Evolutionary conservation across 23 tunicate genomes (phyloP).

Genomic region (Corella eumyota): DNA sequence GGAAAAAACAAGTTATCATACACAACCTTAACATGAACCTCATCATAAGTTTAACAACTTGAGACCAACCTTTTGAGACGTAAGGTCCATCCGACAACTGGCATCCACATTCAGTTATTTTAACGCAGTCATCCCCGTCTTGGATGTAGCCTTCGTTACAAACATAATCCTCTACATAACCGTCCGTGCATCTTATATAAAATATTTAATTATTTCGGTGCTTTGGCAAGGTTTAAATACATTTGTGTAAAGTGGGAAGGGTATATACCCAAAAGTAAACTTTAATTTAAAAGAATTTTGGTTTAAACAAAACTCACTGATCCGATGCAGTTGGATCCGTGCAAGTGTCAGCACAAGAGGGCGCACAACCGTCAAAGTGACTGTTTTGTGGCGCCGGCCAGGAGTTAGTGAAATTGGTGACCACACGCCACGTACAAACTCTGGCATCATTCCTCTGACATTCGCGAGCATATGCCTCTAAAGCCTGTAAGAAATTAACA

Average conservation of each 20-base stretch:
- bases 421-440: slow-evolving; percentile 37
- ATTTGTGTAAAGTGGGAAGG: too few species aligned
- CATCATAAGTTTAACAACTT: too few species aligned
- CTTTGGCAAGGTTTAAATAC: too few species aligned
- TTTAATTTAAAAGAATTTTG: too few species aligned
- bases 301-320: too few species aligned
- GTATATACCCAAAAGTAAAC: too few species aligned
- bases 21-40: too few species aligned
- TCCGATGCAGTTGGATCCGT: slow-evolving; percentile 28
- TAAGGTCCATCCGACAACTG: slow-evolving; percentile 14
- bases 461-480: slow-evolving; percentile 29
- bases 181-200: too few species aligned
- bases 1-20: neutral
- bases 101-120: slow-evolving; percentile 43
- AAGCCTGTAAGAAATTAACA: slow-evolving; percentile 16
- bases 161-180: slow-evolving; percentile 34
- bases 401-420: slow-evolving; percentile 12
- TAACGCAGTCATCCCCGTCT: slow-evolving; percentile 45
- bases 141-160: slow-evolving; percentile 28
- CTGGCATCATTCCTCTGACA: slow-evolving; percentile 18
- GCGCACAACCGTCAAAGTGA: slow-evolving; percentile 33
- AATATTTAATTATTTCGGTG: too few species aligned
- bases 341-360: slow-evolving; percentile 36
- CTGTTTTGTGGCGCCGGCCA: slow-evolving; percentile 25
- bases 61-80: slow-evolving; percentile 31